Percentiles rank a stretch among this genome's conserved stretches.
phyloP scores from a whole-genome alignment of 2,797 vertebrate genomes.

The Spheniscus humboldti region DNA sequence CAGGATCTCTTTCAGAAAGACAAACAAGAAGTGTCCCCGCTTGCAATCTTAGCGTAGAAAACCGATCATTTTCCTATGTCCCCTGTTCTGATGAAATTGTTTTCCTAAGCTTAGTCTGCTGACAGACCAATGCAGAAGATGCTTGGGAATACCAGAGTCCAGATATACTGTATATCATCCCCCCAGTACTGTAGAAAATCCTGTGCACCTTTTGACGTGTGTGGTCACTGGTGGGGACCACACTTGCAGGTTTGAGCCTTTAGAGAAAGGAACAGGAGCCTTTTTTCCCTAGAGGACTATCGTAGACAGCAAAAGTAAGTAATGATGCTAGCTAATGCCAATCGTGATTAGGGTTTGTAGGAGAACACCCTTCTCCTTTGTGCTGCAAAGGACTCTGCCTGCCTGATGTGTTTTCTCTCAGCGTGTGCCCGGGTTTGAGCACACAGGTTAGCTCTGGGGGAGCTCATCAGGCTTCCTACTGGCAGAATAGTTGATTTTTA shows the following conservation, averaged over 20 bases:
- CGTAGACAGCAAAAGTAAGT: not conserved
- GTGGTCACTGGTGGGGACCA: not conserved
- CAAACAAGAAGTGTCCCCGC: not conserved
- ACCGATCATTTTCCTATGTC: not conserved
- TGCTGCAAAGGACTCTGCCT: not conserved
- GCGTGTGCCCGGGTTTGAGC: rapidly evolving
- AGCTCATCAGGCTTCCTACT: not conserved
- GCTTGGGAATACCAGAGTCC: not conserved
- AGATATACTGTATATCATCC: not conserved
- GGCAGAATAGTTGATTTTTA: not conserved
- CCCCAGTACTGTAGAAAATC: rapidly evolving
- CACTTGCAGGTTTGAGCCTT: not conserved
- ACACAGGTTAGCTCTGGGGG: not conserved
- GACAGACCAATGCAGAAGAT: not conserved
- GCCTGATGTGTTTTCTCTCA: not conserved
- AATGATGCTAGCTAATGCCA: not conserved
- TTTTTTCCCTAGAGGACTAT: not conserved
- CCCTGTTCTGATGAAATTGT: not conserved
- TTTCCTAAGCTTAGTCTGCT: not conserved
- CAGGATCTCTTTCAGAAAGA: not conserved
- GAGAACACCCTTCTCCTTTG: not conserved
- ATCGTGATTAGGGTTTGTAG: not conserved
- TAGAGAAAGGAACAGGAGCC: not conserved
- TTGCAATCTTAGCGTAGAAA: not conserved
- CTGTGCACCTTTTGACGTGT: rapidly evolving